Evolutionary conservation across 2,113 vertebrate species (phyloP).

Genomic region (Oryzias woworae): DNA sequence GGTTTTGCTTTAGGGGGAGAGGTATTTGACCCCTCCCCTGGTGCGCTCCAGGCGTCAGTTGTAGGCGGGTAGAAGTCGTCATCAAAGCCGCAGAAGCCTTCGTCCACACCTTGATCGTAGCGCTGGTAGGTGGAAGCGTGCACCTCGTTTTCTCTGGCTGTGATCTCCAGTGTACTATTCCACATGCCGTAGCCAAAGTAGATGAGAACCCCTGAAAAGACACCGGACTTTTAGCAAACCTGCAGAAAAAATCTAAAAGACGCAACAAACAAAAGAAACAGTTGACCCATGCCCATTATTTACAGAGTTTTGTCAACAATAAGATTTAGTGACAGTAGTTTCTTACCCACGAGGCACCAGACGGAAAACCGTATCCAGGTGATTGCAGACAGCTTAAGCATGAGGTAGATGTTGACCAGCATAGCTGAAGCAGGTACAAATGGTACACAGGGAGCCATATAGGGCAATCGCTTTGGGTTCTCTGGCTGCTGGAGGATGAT

Average conservation of each 20-base stretch:
- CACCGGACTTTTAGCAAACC: neutral
- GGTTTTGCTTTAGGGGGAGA: slow-evolving; percentile 45
- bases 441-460: slow-evolving; percentile 97
- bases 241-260: too few species aligned
- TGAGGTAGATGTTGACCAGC: slow-evolving; percentile 99
- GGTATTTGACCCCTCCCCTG: slow-evolving; percentile 30
- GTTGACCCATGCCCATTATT: too few species aligned
- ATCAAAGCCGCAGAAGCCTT: slow-evolving; percentile 86
- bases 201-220: slow-evolving; percentile 87
- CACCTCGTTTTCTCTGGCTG: slow-evolving; percentile 88
- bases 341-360: slow-evolving; percentile 95
- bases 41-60: slow-evolving; percentile 50
- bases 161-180: slow-evolving; percentile 97
- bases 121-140: slow-evolving; percentile 98
- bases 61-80: slow-evolving; percentile 83
- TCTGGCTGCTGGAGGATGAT: slow-evolving; percentile 96
- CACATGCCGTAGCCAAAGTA: slow-evolving; percentile 99
- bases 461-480: slow-evolving; percentile 95
- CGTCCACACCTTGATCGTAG: slow-evolving; percentile 89
- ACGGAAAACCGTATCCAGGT: slow-evolving; percentile 96
- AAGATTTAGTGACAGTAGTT: neutral
- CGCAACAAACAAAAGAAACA: too few species aligned
- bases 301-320: neutral
- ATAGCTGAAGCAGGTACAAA: slow-evolving; percentile 94
- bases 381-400: slow-evolving; percentile 97